Conservation (phyloP, 2,797 vertebrate genomes). For the Labeo calbasu region DNA sequence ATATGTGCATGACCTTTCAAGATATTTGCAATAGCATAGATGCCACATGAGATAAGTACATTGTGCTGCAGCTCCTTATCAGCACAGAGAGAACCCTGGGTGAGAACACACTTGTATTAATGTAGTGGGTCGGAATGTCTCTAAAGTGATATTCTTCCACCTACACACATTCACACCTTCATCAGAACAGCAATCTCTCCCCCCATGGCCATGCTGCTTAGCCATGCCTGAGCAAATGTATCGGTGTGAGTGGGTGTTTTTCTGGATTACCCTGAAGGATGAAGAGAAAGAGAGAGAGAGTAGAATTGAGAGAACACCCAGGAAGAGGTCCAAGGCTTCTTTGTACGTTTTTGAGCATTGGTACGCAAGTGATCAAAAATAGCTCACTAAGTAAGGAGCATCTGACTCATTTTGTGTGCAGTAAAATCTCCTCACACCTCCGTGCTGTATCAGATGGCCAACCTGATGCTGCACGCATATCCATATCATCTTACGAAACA, state of each 20-base stretch:
- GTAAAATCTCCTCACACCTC: conserved; percentile 63
- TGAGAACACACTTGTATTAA: conserved; percentile 42
- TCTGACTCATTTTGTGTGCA: conserved; percentile 72
- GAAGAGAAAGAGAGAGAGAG: conserved; percentile 62
- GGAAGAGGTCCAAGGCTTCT: conserved; percentile 52
- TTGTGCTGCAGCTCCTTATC: background rate
- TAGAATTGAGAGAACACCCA: conserved; percentile 51
- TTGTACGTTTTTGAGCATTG: conserved; percentile 48
- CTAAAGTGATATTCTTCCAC: conserved; percentile 57
- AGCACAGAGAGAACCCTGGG: conserved; percentile 35
- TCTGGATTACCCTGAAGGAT: conserved; percentile 73
- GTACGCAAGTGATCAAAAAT: conserved; percentile 72
- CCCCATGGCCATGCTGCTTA: conserved; percentile 55
- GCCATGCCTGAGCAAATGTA: conserved; percentile 57
- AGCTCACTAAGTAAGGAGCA: conserved; percentile 77
- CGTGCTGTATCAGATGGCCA: conserved; percentile 52
- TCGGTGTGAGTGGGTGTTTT: conserved; percentile 67
- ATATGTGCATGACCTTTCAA: background rate
- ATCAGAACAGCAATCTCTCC: conserved; percentile 55
- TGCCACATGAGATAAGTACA: background rate
- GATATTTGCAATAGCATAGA: conserved; percentile 12
- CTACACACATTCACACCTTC: conserved; percentile 50
- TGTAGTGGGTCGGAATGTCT: conserved; percentile 51
- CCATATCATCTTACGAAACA: conserved; percentile 28
- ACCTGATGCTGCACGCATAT: conserved; percentile 48